Conservation (phyloP, 1,140 invertebrate species). For the Megathymus violae region DNA sequence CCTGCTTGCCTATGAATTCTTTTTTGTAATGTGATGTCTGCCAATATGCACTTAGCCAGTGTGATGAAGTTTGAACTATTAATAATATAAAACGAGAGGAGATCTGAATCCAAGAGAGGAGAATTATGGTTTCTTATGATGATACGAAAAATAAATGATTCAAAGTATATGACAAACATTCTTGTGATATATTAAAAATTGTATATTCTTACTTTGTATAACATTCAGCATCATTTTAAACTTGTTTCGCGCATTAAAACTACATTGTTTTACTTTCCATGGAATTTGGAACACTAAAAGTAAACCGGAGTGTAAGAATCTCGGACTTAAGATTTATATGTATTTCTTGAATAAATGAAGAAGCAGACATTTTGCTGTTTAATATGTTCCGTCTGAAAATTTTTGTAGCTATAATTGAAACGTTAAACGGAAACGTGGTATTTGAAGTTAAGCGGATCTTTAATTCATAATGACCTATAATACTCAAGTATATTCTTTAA, state of each 20-base stretch:
- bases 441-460: too few species aligned
- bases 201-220: not conserved
- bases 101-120: too few species aligned
- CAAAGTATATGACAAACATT: not conserved
- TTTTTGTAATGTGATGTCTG: too few species aligned
- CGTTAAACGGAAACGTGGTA: too few species aligned
- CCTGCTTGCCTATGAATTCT: too few species aligned
- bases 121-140: too few species aligned
- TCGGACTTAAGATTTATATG: conserved; percentile 19
- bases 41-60: too few species aligned
- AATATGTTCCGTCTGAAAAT: conserved; percentile 1
- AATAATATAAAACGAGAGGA: too few species aligned
- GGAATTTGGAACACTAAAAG: conserved; percentile 31
- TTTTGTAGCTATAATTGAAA: not conserved
- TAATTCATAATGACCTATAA: too few species aligned
- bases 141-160: not conserved
- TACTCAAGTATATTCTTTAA: too few species aligned
- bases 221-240: conserved; percentile 22
- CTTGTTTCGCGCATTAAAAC: conserved; percentile 29
- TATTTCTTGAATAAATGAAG: conserved; percentile 13
- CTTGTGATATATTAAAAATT: not conserved
- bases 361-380: conserved; percentile 15
- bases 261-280: conserved; percentile 31
- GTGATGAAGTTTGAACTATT: too few species aligned
- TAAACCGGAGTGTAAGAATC: conserved; percentile 20